Base-by-base conservation (phyloP, 2,797 vertebrate genomes). In the Holocentrus rufus region DNA sequence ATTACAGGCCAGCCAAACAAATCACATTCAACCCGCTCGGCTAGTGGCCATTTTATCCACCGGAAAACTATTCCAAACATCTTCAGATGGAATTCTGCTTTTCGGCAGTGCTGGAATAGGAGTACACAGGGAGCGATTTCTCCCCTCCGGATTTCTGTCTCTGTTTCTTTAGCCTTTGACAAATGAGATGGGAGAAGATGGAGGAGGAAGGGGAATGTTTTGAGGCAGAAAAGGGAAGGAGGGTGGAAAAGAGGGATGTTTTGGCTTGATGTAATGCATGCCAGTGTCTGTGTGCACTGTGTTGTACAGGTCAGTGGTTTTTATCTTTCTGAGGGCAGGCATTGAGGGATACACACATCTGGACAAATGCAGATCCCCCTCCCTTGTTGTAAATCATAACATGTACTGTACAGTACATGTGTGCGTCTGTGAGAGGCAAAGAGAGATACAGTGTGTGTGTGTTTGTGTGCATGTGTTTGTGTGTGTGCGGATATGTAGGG, bases 121-220 rank as follows among this genome's bases (percentile, higher is more conserved):
- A 14, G 83, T 54, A 63, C 80, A 66, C 1, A 46, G 80, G 79
- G 76, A 85, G 72, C 74, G 46, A 58, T 58, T 79, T 86, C 85
- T 85, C 81, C 85, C 84, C 84, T 79, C 79, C 44, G 73, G 83
- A 88, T 86, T 85, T 86, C 89, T 86, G 82, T 85, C 87, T 88
- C 80, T 90, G 91, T 91, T 93, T 90, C 90, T 87, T 88, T 90
- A 87, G 87, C 88, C 89, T 92, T 93, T 93, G 92, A 93, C 89
- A 92, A 88, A 93, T 88, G 88, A 85, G 83, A 89, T 69, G 83
- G 82, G 79, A 85, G 85, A 85, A 84, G 86, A 90, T 68, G 87
- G 87, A 89, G 91, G 90, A 92, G 89, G 84, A 74, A 64, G 76
- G 83, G 81, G 85, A 81, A 88, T 87, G 87, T 90, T 91, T 88